Evolutionary conservation across 2,113 vertebrate genomes (phyloP).

Genomic region (Antidorcas marsupialis): DNA sequence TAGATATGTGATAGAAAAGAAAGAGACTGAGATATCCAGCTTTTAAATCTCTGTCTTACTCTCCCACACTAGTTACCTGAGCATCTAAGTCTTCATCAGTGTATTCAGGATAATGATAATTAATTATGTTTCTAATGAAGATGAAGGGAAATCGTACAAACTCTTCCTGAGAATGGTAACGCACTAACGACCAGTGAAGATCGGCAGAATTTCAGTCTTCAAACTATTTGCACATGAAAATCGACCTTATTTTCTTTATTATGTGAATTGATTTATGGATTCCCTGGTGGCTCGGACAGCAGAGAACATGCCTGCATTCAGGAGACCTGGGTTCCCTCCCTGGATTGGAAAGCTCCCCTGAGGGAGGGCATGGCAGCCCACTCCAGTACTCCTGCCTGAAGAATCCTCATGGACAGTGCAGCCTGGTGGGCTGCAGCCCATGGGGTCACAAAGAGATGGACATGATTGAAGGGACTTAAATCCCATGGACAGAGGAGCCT

Average conservation of each 20-base stretch:
- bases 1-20: background rate
- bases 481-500: too few species aligned
- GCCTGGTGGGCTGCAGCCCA: too few species aligned
- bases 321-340: background rate
- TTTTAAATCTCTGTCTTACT: background rate
- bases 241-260: background rate
- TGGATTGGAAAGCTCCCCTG: background rate
- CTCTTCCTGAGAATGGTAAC: background rate
- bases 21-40: background rate
- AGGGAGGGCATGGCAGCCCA: background rate
- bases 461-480: too few species aligned
- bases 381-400: background rate
- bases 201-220: slow-evolving; percentile 6
- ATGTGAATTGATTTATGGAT: background rate
- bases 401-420: background rate
- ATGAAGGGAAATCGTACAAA: background rate
- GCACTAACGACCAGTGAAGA: background rate
- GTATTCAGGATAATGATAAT: background rate
- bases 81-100: background rate
- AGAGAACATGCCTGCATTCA: background rate
- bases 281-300: background rate
- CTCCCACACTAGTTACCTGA: background rate
- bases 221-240: background rate
- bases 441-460: too few species aligned
- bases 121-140: background rate